Evolutionary conservation across 2,797 vertebrate genomes (phyloP).

Genomic region (Gallinago stenura): DNA sequence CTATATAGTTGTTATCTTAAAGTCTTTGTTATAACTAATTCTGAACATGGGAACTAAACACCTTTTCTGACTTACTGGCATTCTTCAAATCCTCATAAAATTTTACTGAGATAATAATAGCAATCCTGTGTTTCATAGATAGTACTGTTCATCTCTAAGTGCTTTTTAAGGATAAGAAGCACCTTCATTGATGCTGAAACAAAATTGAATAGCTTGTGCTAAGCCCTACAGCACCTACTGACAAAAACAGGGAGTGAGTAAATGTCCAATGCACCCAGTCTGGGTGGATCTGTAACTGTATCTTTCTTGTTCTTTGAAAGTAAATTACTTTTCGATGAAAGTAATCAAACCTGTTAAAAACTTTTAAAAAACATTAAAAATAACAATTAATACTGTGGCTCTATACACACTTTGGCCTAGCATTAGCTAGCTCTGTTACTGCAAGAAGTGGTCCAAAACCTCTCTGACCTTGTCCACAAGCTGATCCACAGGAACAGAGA

Average conservation of each 20-base stretch:
- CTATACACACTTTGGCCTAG: neutral
- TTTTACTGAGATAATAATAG: constrained; percentile 31
- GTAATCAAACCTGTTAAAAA: neutral
- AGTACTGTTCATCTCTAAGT: neutral
- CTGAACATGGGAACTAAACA: neutral
- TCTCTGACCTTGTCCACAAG: neutral
- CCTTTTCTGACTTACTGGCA: neutral
- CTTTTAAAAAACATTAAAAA: neutral
- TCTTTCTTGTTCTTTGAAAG: neutral
- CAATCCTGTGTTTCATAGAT: neutral
- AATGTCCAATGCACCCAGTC: neutral
- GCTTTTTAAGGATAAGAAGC: constrained; percentile 17
- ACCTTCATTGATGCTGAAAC: neutral
- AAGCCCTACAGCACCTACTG: neutral
- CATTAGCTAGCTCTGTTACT: neutral
- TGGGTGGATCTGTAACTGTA: neutral
- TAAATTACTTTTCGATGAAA: neutral
- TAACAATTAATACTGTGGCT: neutral
- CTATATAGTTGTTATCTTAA: neutral
- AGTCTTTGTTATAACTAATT: neutral
- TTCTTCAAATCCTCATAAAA: constrained; percentile 42
- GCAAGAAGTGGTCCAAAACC: neutral
- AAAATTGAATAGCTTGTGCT: neutral
- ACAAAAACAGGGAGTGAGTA: neutral
- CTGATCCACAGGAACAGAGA: neutral